Evolutionary conservation across 2,113 vertebrate species (phyloP).

Genomic region (Gnathonemus echidnorhynchus): DNA sequence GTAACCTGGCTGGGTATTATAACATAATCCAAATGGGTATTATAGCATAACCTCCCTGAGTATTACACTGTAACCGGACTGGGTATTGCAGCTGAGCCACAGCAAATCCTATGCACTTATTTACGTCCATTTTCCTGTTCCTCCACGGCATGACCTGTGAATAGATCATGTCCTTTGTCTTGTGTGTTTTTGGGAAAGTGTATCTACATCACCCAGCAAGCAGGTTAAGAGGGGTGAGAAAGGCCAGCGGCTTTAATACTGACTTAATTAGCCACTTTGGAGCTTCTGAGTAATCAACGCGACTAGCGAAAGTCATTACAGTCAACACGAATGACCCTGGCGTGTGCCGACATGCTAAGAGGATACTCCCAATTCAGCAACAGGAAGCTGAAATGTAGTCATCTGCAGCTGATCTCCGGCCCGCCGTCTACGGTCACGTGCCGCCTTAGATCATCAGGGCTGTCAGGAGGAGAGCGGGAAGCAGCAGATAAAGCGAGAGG

Average conservation of each 20-base stretch:
- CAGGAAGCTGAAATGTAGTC: constrained; percentile 72
- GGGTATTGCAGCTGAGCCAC: not conserved
- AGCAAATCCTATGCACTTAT: not conserved
- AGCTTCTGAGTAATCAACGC: constrained; percentile 5
- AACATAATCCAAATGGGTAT: not conserved
- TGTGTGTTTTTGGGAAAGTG: not conserved
- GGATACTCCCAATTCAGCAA: constrained; percentile 66
- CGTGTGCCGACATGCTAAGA: constrained; percentile 54
- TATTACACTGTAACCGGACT: not conserved
- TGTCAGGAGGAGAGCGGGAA: constrained; percentile 56
- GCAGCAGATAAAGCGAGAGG: constrained; percentile 50
- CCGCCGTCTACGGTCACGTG: constrained; percentile 59
- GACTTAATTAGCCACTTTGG: constrained; percentile 17
- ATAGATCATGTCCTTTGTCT: not conserved
- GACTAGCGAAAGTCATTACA: constrained; percentile 60
- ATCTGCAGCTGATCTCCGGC: constrained; percentile 59
- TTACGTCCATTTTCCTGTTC: not conserved
- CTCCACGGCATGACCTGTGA: not conserved
- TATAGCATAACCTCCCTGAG: not conserved
- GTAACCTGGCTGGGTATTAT: not conserved
- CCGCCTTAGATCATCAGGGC: constrained; percentile 67
- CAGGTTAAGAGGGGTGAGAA: not conserved
- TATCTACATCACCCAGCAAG: not conserved
- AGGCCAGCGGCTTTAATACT: not conserved
- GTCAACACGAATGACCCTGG: constrained; percentile 73